A percentile compares a stretch with the other conserved stretches of the same genome.
Evolutionary conservation across 2,888 invertebrate genomes (phyloP).

Genomic region (Platerodrilus igneus): DNA sequence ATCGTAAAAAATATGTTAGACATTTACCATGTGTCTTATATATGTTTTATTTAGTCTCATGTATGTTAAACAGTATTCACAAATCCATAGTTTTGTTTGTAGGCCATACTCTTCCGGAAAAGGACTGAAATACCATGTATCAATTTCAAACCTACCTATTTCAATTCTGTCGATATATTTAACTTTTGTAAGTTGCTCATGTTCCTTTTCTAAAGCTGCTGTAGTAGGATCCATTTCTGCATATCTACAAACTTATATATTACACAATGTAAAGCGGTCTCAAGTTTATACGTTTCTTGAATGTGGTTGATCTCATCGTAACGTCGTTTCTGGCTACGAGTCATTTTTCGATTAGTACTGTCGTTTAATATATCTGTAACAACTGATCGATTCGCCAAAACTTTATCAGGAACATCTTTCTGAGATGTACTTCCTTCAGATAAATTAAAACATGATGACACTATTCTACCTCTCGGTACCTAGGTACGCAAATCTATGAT

Average conservation of each 20-base stretch:
- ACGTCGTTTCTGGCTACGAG: constrained; percentile 93
- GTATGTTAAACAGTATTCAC: constrained; percentile 95
- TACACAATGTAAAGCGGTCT: neutral
- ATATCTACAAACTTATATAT: constrained; percentile 48
- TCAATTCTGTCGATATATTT: constrained; percentile 93
- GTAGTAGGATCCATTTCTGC: constrained; percentile 98
- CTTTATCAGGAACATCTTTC: constrained; percentile 38
- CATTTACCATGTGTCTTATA: constrained; percentile 66
- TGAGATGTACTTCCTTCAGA: constrained; percentile 49
- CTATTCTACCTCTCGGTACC: constrained; percentile 68
- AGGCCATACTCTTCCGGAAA: constrained; percentile 97
- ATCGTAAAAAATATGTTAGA: too few species aligned
- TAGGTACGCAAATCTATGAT: constrained; percentile 26
- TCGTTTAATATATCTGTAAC: constrained; percentile 62
- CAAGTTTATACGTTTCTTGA: constrained; percentile 73
- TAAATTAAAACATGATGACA: constrained; percentile 73
- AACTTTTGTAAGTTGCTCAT: constrained; percentile 92
- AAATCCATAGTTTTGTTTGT: constrained; percentile 88
- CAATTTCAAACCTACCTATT: constrained; percentile 92
- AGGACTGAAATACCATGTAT: constrained; percentile 99
- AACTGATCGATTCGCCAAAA: constrained; percentile 49
- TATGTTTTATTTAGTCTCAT: constrained; percentile 92
- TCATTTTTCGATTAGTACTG: constrained; percentile 83
- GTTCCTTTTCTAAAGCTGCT: constrained; percentile 94
- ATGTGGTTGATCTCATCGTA: constrained; percentile 99